phyloP scores from a whole-genome alignment of 1,140 invertebrate species.

The Palaemon carinicauda region DNA sequence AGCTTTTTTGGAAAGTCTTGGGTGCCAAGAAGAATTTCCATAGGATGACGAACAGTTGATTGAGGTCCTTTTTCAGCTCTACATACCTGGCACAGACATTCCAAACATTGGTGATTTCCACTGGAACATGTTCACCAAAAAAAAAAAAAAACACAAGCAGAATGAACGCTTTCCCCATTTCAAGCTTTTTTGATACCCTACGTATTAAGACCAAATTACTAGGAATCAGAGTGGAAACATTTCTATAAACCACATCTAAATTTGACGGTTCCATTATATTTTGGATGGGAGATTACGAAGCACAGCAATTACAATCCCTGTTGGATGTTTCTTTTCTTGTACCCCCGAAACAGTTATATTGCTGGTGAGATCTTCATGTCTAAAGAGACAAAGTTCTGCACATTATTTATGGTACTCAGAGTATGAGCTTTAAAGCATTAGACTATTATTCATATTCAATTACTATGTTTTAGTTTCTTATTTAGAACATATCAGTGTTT shows the following conservation, averaged over 20 bases:
- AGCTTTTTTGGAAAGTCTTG: not conserved
- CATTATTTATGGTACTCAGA: too few relatives aligned
- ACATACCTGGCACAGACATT: not conserved
- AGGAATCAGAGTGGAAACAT: not conserved
- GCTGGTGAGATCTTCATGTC: too few relatives aligned
- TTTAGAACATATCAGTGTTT: too few relatives aligned
- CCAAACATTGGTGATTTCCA: not conserved
- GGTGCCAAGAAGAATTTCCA: not conserved
- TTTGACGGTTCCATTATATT: not conserved
- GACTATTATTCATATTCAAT: too few relatives aligned
- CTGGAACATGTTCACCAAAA: conserved; percentile 3
- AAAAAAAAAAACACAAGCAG: too few relatives aligned
- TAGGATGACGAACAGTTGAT: conserved; percentile 7
- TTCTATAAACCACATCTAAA: not conserved
- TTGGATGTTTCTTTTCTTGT: too few relatives aligned
- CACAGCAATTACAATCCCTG: too few relatives aligned
- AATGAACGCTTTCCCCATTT: too few relatives aligned
- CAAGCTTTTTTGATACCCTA: not conserved
- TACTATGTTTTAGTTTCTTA: too few relatives aligned
- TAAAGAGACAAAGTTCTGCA: too few relatives aligned
- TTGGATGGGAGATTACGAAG: not conserved
- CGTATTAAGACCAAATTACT: not conserved
- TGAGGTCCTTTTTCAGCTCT: not conserved
- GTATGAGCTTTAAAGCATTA: too few relatives aligned
- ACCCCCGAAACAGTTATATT: too few relatives aligned